phyloP scores from a whole-genome alignment of 2,797 vertebrate species.

The Borostomias antarcticus region DNA sequence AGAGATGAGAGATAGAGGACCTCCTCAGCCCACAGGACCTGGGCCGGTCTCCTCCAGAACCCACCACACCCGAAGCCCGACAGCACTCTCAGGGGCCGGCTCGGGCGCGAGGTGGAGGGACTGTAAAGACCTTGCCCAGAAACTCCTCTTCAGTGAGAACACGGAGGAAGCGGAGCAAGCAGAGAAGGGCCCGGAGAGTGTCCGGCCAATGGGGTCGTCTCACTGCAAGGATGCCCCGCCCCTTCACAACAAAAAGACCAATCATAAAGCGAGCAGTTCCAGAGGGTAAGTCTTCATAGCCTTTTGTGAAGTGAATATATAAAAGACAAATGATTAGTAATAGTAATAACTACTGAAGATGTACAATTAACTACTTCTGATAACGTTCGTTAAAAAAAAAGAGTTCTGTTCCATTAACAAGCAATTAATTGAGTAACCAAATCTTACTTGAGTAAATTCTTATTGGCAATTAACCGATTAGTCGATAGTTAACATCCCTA shows the following conservation, averaged over 20 bases:
- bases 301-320: neutral
- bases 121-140: conserved; percentile 72
- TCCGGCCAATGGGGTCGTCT: conserved; percentile 15
- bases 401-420: neutral
- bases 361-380: neutral
- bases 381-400: no score
- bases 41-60: conserved; percentile 17
- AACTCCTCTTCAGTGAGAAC: conserved; percentile 75
- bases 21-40: conserved; percentile 19
- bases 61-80: neutral
- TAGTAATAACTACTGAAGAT: neutral
- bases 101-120: conserved; percentile 42
- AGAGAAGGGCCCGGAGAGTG: conserved; percentile 34
- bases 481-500: no score
- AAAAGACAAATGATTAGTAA: neutral
- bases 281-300: conserved; percentile 43
- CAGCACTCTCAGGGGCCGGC: neutral
- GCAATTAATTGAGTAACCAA: no score
- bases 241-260: conserved; percentile 19
- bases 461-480: neutral
- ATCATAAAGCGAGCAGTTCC: conserved; percentile 25
- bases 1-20: neutral
- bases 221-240: conserved; percentile 1
- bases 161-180: conserved; percentile 37
- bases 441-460: no score